Evolutionary conservation across 2,797 vertebrate species (phyloP).

Genomic region (Coregonus ussuriensis): DNA sequence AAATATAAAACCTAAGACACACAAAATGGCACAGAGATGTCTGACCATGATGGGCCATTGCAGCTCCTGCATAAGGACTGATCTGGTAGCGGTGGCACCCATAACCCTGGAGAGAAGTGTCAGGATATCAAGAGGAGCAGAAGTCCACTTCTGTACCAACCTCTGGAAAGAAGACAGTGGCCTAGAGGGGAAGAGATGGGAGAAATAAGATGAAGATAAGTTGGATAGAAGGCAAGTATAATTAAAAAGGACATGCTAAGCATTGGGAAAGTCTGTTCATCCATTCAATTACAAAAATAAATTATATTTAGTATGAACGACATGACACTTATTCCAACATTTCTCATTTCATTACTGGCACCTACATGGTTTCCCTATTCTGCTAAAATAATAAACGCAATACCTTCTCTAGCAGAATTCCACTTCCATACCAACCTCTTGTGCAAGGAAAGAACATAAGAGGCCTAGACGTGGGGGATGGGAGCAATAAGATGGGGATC

Average conservation of each 20-base stretch:
- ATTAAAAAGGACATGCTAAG: background rate
- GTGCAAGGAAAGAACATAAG: background rate
- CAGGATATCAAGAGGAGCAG: background rate
- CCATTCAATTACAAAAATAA: too few species aligned
- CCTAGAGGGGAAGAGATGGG: background rate
- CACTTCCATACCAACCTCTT: background rate
- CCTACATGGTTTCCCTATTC: background rate
- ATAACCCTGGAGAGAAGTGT: background rate
- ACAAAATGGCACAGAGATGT: background rate
- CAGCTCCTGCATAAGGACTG: background rate
- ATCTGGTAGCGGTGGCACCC: background rate
- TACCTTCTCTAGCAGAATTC: background rate
- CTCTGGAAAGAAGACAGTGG: background rate
- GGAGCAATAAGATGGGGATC: background rate
- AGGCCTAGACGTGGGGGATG: background rate
- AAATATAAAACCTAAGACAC: background rate
- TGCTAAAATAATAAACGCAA: background rate
- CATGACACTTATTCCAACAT: background rate
- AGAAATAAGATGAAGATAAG: background rate
- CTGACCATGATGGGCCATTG: background rate
- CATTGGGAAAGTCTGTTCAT: background rate
- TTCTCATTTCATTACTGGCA: background rate
- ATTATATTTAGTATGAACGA: too few species aligned
- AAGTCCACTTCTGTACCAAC: background rate
- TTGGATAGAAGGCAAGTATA: too few species aligned